Conservation (phyloP, 2,888 invertebrate genomes). For the Laspeyria flexula region DNA sequence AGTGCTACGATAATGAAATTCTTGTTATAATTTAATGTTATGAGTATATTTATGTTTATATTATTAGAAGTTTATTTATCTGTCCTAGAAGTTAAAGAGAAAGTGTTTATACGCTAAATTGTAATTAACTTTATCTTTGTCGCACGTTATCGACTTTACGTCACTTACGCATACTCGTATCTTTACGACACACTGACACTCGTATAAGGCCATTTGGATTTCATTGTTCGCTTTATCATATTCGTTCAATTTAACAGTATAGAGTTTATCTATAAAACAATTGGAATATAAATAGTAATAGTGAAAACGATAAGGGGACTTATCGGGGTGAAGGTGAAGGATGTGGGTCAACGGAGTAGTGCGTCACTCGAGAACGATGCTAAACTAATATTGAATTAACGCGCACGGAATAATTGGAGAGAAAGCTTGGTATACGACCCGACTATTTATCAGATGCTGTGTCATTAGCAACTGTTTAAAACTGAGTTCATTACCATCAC, state of each 20-base stretch:
- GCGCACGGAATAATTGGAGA: conserved; percentile 77
- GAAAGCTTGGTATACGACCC: conserved; percentile 64
- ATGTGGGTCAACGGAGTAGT: conserved; percentile 65
- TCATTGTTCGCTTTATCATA: conserved; percentile 43
- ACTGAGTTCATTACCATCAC: conserved; percentile 44
- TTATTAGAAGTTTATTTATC: conserved; percentile 6
- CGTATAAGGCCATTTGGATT: conserved; percentile 33
- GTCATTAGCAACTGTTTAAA: conserved; percentile 43
- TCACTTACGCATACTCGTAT: conserved; percentile 19
- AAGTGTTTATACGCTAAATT: conserved; percentile 23
- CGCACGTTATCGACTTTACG: conserved; percentile 26
- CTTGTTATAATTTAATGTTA: conserved; percentile 4
- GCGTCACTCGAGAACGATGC: conserved; percentile 62
- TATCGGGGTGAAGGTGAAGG: conserved; percentile 63
- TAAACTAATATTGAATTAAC: conserved; percentile 83
- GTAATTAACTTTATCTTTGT: conserved; percentile 21
- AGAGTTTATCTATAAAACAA: conserved; percentile 34
- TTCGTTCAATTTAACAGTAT: conserved; percentile 33
- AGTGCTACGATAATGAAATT: conserved; percentile 3
- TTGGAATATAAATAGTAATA: conserved; percentile 29
- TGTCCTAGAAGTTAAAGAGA: conserved; percentile 1
- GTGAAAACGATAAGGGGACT: conserved; percentile 47
- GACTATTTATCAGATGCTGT: conserved; percentile 43
- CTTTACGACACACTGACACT: conserved; percentile 16
- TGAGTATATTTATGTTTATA: conserved; percentile 4